Evolutionary conservation across 2,888 invertebrate genomes (phyloP).

Genomic region (Hirudinaria manillensis): DNA sequence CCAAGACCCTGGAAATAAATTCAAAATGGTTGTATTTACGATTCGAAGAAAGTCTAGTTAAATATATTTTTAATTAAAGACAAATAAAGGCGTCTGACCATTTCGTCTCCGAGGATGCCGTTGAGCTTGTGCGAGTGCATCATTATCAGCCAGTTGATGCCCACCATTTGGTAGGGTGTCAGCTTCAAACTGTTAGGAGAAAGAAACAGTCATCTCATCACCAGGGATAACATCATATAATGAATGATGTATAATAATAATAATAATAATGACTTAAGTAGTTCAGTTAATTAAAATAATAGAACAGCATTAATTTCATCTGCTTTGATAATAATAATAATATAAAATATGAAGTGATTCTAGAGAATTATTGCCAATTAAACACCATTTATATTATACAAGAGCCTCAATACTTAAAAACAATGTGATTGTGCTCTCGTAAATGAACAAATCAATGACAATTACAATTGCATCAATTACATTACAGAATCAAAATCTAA

Average conservation of each 20-base stretch:
- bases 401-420: conserved; percentile 6
- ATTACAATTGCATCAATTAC: too few relatives aligned
- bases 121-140: conserved; percentile 82
- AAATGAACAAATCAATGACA: too few relatives aligned
- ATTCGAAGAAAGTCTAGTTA: neutral
- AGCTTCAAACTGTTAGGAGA: conserved; percentile 63
- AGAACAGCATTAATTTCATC: too few relatives aligned
- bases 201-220: neutral
- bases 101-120: conserved; percentile 92
- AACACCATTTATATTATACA: too few relatives aligned
- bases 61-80: neutral
- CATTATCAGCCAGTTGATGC: conserved; percentile 85
- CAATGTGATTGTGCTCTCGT: neutral
- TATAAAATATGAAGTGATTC: too few relatives aligned
- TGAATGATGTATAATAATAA: conserved; percentile 2
- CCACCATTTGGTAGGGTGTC: conserved; percentile 66
- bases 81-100: conserved; percentile 57
- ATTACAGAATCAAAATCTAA: neutral
- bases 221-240: neutral
- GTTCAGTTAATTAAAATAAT: neutral
- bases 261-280: neutral
- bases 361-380: too few relatives aligned
- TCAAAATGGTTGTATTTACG: neutral
- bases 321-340: neutral
- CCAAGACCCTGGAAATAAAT: conserved; percentile 48